Conservation (phyloP, 2,797 vertebrate species). For the Onychomys leucogaster region DNA sequence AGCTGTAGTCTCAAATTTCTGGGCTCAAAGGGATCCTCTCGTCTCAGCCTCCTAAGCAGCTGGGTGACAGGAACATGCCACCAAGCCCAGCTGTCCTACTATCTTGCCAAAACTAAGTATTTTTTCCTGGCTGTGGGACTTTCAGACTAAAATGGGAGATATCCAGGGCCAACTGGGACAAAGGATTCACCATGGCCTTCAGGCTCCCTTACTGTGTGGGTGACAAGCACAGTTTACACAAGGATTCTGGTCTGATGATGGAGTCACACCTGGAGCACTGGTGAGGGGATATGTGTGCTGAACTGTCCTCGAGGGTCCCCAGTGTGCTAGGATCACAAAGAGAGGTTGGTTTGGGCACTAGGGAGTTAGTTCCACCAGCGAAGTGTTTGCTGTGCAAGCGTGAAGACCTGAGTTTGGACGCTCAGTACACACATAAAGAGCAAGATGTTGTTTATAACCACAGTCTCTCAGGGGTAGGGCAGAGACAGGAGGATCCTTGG, state of each 20-base stretch:
- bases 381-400: neutral
- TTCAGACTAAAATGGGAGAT: slow-evolving; percentile 10
- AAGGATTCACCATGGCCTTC: neutral
- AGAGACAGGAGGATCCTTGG: neutral
- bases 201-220: neutral
- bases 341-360: neutral
- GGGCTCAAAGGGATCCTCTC: neutral
- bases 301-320: neutral
- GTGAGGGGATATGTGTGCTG: neutral
- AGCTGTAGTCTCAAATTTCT: neutral
- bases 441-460: neutral
- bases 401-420: neutral
- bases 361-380: neutral
- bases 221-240: neutral
- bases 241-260: neutral
- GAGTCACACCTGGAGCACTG: neutral
- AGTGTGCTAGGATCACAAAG: neutral
- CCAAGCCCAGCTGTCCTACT: neutral
- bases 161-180: neutral
- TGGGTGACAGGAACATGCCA: neutral
- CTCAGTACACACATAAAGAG: neutral
- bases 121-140: neutral
- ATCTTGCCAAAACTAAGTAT: neutral
- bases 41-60: neutral
- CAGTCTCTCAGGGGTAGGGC: neutral